Base-by-base conservation (phyloP, 2,888 invertebrate genomes). In the Xanthostigma xanthostigma region DNA sequence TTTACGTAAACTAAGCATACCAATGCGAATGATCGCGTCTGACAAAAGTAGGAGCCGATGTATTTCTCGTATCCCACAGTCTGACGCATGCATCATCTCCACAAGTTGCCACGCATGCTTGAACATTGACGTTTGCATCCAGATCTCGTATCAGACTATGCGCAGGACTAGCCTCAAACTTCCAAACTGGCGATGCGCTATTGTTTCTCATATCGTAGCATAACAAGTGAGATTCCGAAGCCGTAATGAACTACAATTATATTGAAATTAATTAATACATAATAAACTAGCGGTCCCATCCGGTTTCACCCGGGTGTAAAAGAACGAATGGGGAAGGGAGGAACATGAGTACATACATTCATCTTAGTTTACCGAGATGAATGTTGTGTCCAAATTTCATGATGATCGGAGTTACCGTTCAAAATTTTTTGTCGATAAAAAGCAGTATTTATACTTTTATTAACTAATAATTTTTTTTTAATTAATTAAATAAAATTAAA, bases 111-210 rank as follows among this genome's bases (percentile, higher is more conserved):
- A 97, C 63, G 58, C 42, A 42, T n/a, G 48, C 48, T 33, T 94
- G 95, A 65, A 90, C 87, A 68, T 97, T 97, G n/a, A 94, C 90
- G 69, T 98, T 98, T 62, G 94, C 96, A 67, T 97, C 97, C 38
- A 98, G 65, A 62, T 94, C 92, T 48, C 96, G 73, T 52, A 91
- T 83, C 38, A 90, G 74, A 13, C 82, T 77, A 67, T 97, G 96
- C 3, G 91, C 89, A 48, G 59, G 56, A 53, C 14, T 46, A 54
- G 83, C 80, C 55, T 89, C 85, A 55, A 97, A 84, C 55, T 72
- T 73, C 87, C 91, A 94, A 0, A 83, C 81, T 1, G 78, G 69
- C 57, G 83, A 81, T 56, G 82, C 75, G 36, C 79, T 74, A 49
- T 81, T 84, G 1, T 75, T 72, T 42, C 95, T 71, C 0, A 92